These are phyloP conservation scores for Kryptolebias ocellatus DNA, from an alignment of 2,797 vertebrate species.

Conservation along the genomic window DNA sequence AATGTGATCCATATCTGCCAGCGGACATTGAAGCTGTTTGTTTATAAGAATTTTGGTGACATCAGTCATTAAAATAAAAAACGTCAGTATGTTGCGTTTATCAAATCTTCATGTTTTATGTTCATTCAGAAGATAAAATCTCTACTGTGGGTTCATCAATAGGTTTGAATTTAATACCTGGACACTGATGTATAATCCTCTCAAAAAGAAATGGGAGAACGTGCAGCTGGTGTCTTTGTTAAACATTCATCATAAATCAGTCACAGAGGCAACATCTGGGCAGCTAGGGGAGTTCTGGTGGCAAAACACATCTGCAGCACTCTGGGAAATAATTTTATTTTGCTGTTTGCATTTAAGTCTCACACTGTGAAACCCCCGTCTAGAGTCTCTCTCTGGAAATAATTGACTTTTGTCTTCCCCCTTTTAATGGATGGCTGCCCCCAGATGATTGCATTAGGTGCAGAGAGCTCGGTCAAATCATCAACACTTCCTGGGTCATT, in stretches of 20 bases:
- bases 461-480: constrained; percentile 35
- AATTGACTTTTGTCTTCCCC: constrained; percentile 53
- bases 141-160: constrained; percentile 14
- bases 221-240: constrained; percentile 1
- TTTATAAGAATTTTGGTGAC: no score
- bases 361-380: constrained; percentile 39
- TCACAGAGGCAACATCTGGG: constrained; percentile 3
- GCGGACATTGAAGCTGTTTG: not conserved
- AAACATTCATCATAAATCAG: constrained; percentile 10
- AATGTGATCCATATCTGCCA: constrained; percentile 6
- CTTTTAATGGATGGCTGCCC: constrained; percentile 60
- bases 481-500: constrained; percentile 44
- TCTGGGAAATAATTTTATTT: constrained; percentile 48
- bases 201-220: constrained; percentile 43
- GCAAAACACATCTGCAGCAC: constrained; percentile 21
- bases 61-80: no score
- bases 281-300: not conserved
- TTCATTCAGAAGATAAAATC: constrained; percentile 15
- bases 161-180: constrained; percentile 31
- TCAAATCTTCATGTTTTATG: constrained; percentile 5
- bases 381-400: constrained; percentile 40
- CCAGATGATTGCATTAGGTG: constrained; percentile 60
- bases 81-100: no score
- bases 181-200: constrained; percentile 36
- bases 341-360: constrained; percentile 23